Percentiles rank a stretch among this genome's conserved stretches.
Conservation (phyloP, 2,797 vertebrate species). For the Coracias cyanogaster region DNA sequence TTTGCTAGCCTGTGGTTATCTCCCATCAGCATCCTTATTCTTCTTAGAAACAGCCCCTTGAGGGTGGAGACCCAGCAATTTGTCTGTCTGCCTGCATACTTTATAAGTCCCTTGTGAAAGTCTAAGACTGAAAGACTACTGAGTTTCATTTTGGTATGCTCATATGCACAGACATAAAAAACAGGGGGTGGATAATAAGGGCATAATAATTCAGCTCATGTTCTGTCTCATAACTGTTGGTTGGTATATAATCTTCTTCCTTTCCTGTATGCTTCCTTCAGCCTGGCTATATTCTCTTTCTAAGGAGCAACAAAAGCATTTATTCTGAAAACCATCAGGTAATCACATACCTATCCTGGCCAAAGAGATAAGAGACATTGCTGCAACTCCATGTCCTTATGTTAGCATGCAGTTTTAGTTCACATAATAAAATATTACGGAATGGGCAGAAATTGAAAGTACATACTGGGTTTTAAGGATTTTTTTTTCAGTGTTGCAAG, state of each 20-base stretch:
- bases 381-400: neutral
- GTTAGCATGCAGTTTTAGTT: neutral
- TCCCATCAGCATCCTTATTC: neutral
- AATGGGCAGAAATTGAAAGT: neutral
- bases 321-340: neutral
- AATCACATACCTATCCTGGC: neutral
- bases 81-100: neutral
- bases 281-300: neutral
- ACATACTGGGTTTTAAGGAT: neutral
- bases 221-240: neutral
- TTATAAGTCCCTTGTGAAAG: neutral
- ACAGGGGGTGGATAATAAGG: neutral
- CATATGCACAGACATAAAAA: neutral
- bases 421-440: neutral
- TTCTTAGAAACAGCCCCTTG: neutral
- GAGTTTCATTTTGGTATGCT: neutral
- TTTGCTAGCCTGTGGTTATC: neutral
- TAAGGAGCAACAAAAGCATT: neutral
- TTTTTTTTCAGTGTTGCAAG: neutral
- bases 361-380: neutral
- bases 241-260: neutral
- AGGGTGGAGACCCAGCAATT: neutral
- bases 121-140: neutral
- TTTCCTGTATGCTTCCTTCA: neutral
- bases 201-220: neutral